Percentiles rank a stretch among this genome's conserved stretches.
These are phyloP conservation scores for Cathartes aura DNA, from an alignment of 2,113 vertebrate species.

Conservation along the genomic window DNA sequence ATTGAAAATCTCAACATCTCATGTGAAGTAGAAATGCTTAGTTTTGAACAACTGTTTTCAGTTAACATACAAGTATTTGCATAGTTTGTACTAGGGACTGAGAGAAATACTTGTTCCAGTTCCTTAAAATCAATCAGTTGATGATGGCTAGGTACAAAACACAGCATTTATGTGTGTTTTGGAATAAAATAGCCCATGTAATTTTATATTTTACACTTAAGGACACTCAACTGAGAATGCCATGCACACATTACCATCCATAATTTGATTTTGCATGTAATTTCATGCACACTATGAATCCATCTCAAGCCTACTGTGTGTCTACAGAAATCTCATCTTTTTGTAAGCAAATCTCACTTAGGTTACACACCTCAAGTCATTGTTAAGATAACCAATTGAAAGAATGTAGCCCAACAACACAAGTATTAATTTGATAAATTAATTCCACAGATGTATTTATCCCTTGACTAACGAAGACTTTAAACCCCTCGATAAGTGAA, in stretches of 20 bases:
- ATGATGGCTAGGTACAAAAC: constrained; percentile 11
- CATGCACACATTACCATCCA: not conserved
- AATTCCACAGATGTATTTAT: constrained; percentile 38
- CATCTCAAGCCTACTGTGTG: constrained; percentile 19
- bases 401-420: not conserved
- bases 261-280: constrained; percentile 66
- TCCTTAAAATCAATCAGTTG: not conserved
- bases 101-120: not conserved
- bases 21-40: not conserved
- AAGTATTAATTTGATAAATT: constrained; percentile 49
- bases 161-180: not conserved
- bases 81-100: not conserved
- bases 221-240: constrained; percentile 29
- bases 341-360: constrained; percentile 40
- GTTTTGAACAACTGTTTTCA: not conserved
- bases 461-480: constrained; percentile 30
- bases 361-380: not conserved
- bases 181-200: constrained; percentile 38
- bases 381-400: constrained; percentile 26
- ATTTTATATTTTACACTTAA: constrained; percentile 54
- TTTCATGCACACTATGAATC: constrained; percentile 60
- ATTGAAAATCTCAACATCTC: not conserved
- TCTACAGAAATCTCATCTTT: constrained; percentile 9
- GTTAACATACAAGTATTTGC: not conserved
- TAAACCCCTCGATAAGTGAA: not conserved